Evolutionary conservation across 2,113 vertebrate species (phyloP).

Genomic region (Acanthochromis polyacanthus): DNA sequence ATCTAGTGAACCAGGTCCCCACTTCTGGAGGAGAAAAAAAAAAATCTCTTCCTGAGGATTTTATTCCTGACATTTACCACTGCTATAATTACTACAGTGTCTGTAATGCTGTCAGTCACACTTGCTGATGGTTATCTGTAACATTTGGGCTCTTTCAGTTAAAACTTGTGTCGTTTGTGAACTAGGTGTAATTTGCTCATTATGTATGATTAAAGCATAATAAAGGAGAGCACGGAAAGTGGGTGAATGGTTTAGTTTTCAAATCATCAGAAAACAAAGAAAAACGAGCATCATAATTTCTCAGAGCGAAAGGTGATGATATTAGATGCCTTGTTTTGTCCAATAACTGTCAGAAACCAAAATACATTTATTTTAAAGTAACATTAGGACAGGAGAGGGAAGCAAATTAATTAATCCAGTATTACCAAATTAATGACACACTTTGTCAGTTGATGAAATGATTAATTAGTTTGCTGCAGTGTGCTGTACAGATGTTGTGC

Average conservation of each 20-base stretch:
- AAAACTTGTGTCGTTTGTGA: not conserved
- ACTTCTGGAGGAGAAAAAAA: not conserved
- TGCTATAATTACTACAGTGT: not conserved
- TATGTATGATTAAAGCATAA: not conserved
- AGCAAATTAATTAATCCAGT: too few species aligned
- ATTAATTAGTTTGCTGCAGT: too few species aligned
- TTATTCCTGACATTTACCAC: not conserved
- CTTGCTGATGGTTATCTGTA: not conserved
- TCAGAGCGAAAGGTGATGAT: too few species aligned
- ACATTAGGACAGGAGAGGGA: too few species aligned
- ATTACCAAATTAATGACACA: too few species aligned
- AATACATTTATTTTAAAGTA: too few species aligned
- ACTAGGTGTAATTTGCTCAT: not conserved
- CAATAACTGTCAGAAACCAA: too few species aligned
- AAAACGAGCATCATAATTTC: too few species aligned
- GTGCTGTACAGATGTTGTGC: too few species aligned
- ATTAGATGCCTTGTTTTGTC: too few species aligned
- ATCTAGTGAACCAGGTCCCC: slow-evolving; percentile 49
- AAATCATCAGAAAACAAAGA: not conserved
- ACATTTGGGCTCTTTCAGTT: not conserved
- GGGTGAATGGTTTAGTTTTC: not conserved
- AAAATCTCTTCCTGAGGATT: not conserved
- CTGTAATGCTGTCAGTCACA: not conserved
- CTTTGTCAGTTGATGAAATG: too few species aligned
- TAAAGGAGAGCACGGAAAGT: not conserved